A percentile compares a stretch with the other conserved stretches of the same genome.
Evolutionary conservation across 2,797 vertebrate genomes (phyloP).

Genomic region (Pseudocheirus occidentalis): DNA sequence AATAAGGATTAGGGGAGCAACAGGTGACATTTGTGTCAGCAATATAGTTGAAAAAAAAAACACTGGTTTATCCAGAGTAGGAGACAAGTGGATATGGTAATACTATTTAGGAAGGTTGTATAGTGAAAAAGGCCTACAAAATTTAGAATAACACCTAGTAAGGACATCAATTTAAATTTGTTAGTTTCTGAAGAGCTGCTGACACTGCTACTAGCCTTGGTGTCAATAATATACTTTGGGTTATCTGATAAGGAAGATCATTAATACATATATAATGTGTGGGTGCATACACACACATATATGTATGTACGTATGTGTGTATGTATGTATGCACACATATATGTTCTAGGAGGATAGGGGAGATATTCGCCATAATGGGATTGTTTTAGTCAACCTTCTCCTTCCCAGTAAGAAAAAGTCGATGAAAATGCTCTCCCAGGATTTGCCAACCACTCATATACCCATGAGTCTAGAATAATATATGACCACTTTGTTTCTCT

Average conservation of each 20-base stretch:
- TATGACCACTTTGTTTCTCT: not conserved
- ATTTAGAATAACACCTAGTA: not conserved
- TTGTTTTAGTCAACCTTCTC: not conserved
- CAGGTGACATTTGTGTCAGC: not conserved
- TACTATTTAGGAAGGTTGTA: not conserved
- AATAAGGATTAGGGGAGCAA: too few species aligned
- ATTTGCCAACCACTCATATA: too few species aligned
- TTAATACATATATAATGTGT: not conserved
- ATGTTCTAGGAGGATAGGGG: not conserved
- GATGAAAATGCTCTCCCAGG: not conserved
- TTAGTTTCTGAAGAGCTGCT: not conserved
- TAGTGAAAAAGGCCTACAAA: too few species aligned
- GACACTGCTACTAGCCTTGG: not conserved
- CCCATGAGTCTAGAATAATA: not conserved
- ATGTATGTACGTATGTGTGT: too few species aligned
- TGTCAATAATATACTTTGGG: not conserved
- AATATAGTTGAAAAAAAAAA: not conserved
- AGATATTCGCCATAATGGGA: not conserved
- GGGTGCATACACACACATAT: too few species aligned
- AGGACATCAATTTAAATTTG: not conserved
- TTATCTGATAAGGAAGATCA: not conserved
- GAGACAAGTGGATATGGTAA: not conserved
- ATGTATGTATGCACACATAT: too few species aligned
- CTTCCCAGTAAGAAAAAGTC: not conserved
- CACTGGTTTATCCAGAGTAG: not conserved